Base-by-base conservation (phyloP, 2,113 vertebrate genomes). In the Cariama cristata region DNA sequence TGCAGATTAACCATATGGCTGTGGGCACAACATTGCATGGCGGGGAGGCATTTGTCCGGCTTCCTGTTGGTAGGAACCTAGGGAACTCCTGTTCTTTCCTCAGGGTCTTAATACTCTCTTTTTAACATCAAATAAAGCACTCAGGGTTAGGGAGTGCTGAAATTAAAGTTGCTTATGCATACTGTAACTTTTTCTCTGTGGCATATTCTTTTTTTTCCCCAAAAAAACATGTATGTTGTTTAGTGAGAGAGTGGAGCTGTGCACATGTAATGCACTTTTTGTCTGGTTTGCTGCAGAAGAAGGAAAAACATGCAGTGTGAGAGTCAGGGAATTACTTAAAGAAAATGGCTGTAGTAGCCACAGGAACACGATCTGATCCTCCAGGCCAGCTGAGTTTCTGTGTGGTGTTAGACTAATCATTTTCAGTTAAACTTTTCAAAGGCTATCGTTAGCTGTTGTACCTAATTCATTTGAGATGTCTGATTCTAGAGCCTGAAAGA, bases 181-280 rank as follows among this genome's bases (percentile, higher is more conserved):
- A 32, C 59, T 75, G 38, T 50, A 81, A 45, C 17, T 60, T 87
- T n/a, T 79, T 74, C 20, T 74, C 20, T 69, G 11, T 3, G 1
- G 33, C 0, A 1, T 44, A 59, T 55, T 49, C 19, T 19, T 42
- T 44, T 8, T 19, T n/a, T 24, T 2, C 1, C 42, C 17, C 20
- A 14, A 2, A 13, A 45, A 80, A 90, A 44, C 0, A 0, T n/a
- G 8, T 14, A 38, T 9, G 86, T 90, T n/a, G 7, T 40, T 75
- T 16, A 24, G 18, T 33, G 12, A 53, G 35, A 47, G 26, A 55
- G 53, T 45, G 14, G 38, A 85, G 27, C 58, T 64, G 7, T 10
- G 23, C 0, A 1, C 50, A 7, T 12, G 3, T 14, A 19, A 67
- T 49, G 27, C 17, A 19, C 26, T 84, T 88, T 50, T n/a, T 66